Base-by-base conservation (phyloP, 1,140 invertebrate genomes). In the Sitodiplosis mosellana region DNA sequence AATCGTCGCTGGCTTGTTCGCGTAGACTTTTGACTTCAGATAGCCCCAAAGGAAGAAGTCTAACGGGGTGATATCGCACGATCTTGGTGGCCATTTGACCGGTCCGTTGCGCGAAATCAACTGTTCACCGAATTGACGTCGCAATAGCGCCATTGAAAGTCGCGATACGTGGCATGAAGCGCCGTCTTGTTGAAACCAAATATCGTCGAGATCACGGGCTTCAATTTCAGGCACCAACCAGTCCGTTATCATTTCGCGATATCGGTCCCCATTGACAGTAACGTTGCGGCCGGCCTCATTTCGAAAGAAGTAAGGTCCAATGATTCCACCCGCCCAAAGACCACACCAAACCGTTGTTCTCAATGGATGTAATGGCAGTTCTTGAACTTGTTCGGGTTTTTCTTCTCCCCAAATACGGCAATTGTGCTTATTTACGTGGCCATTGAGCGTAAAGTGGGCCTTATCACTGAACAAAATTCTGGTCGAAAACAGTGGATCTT, bases 341-440 rank as follows among this genome's bases (percentile, higher is more conserved):
- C 18, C 18, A 45, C 54, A 58, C 55, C 53, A 60, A 56, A 64
- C 56, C 51, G 58, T 60, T 27, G 55, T 21, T 54, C 54, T 52
- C 55, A 56, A 33, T 49, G 54, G 48, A 54, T 62, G 56, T 18
- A 60, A 51, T 52, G 52, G 49, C 36, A 41, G 48, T 48, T 62
- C 42, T 37, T 49, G 44, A 46, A 54, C 46, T 33, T 51, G 40
- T 48, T 38, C n/a, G 45, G 51, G 42, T 4, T 44, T 5, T 5
- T 14, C 12, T 5, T 14, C 15, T 21, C 3, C 2, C 42, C 42
- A 44, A 14, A 15, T 15, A 22, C 15, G 42, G 27, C 27, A 27
- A 27, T 38, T 38, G 5, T 38, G 36, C 36, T 38, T 38, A 17
- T 38, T 38, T 5, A 38, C 36, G 14, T 5, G 14, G 36, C 36